Conservation (phyloP, 2,888 invertebrate species). For the Leucophenga montana region DNA sequence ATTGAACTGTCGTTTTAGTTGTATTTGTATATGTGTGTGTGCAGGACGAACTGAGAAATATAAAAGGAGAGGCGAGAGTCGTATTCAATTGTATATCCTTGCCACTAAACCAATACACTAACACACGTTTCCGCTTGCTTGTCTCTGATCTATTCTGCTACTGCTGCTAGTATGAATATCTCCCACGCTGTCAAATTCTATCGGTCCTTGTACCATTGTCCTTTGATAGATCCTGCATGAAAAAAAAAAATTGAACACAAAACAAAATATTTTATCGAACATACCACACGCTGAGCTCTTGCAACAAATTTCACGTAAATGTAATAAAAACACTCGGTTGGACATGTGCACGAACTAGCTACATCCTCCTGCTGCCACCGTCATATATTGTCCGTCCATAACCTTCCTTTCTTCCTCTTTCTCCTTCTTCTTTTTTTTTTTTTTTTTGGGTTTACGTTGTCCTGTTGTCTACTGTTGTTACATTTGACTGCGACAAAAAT, state of each 20-base stretch:
- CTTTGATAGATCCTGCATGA: background rate
- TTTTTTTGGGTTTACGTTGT: no score
- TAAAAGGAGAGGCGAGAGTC: background rate
- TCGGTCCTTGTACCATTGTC: slow-evolving; percentile 39
- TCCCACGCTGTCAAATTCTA: slow-evolving; percentile 34
- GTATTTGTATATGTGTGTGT: background rate
- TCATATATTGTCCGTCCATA: slow-evolving; percentile 21
- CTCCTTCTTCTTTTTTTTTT: background rate
- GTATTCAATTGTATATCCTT: slow-evolving; percentile 53
- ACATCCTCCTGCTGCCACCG: background rate
- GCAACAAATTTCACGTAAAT: slow-evolving; percentile 70
- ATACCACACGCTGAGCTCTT: slow-evolving; percentile 30
- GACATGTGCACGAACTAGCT: slow-evolving; percentile 36
- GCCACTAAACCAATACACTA: slow-evolving; percentile 58
- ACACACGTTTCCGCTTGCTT: slow-evolving; percentile 49
- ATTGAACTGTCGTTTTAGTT: slow-evolving; percentile 14
- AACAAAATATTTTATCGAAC: slow-evolving; percentile 23
- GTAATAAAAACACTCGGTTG: slow-evolving; percentile 65
- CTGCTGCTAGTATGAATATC: background rate
- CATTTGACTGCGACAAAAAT: background rate
- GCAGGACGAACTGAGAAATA: background rate
- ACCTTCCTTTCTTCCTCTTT: background rate
- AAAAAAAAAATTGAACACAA: slow-evolving; percentile 3
- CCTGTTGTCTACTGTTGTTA: no score
- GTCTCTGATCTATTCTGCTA: background rate